A percentile compares a stretch with the other conserved stretches of the same genome.
Conservation (phyloP, 2,113 vertebrate genomes). For the Ondatra zibethicus region DNA sequence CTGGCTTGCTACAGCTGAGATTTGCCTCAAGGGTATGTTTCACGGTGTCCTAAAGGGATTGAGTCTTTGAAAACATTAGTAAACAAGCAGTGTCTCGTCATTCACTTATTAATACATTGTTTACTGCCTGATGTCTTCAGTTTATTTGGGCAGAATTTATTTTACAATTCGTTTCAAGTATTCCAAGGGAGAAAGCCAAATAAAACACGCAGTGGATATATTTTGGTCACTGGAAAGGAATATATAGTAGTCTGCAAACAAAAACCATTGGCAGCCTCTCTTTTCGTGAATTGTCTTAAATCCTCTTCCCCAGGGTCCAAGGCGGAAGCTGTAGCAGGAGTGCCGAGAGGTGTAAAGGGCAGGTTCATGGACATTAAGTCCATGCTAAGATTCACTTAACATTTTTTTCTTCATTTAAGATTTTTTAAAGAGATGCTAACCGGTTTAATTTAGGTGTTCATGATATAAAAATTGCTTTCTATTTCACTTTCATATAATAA, state of each 20-base stretch:
- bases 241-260: background rate
- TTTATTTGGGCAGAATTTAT: background rate
- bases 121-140: conserved; percentile 31
- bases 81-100: background rate
- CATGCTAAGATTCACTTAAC: conserved; percentile 42
- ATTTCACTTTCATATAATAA: conserved; percentile 69
- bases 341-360: background rate
- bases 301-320: background rate
- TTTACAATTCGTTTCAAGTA: conserved; percentile 15
- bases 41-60: background rate
- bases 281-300: conserved; percentile 10
- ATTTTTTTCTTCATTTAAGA: background rate
- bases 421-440: conserved; percentile 13
- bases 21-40: background rate
- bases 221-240: conserved; percentile 26
- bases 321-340: background rate
- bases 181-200: conserved; percentile 37
- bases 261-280: background rate
- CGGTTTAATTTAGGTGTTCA: conserved; percentile 37
- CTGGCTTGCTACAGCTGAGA: background rate
- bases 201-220: background rate
- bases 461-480: conserved; percentile 67
- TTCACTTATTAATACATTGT: conserved; percentile 1
- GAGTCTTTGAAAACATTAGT: background rate
- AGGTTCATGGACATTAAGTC: background rate